Evolutionary conservation across 2,797 vertebrate genomes (phyloP), one percentile per base, ranked within the genome.

Genomic region (Helarctos malayanus): DNA sequence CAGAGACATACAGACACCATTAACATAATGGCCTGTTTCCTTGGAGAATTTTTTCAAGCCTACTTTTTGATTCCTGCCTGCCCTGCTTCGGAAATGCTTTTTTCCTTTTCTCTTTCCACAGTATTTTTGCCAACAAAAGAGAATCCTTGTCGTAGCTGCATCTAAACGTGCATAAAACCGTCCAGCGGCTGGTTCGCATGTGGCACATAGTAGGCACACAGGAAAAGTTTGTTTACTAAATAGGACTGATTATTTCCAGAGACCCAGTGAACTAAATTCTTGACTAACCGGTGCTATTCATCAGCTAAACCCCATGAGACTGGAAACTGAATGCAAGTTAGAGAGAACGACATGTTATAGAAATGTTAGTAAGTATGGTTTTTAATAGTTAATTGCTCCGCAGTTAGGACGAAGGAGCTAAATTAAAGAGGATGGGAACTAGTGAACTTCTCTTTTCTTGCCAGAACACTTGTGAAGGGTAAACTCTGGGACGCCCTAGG

Each of bases 21-120:
- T 91, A 89, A 95, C 82, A 96, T 75, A 93, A 93, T 89, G 78
- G 52, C 54, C 82, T 92, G 92, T 94, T 96, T 96, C 94, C 95
- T 79, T 76, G 84, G 92, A 93, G 49, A 93, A 85, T 90, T 89
- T 95, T 91, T 94, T 95, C 90, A 95, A 97, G 92, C 49, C 47
- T 69, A 47, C 45, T 89, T 93, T 84, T 83, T 93, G 63, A 95
- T 88, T 96, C 76, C 71, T 68, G 69, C 59, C 79, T 78, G 59
- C 38, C 47, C 41, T 82, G 87, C 59, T 96, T 91, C 12, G 18
- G 89, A 88, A 95, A 81, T 68, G 21, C 13, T 80, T 82, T 95
- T 89, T 75, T 14, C 8, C 29, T 81, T 78, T 69, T 47, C 85
- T 38, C 8, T 69, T 63, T 49, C 6, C 63, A 25, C 49, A 82